A percentile compares a stretch with the other conserved stretches of the same genome.
phyloP scores from a whole-genome alignment of 1,140 invertebrate genomes.

The Mizuhopecten yessoensis region DNA sequence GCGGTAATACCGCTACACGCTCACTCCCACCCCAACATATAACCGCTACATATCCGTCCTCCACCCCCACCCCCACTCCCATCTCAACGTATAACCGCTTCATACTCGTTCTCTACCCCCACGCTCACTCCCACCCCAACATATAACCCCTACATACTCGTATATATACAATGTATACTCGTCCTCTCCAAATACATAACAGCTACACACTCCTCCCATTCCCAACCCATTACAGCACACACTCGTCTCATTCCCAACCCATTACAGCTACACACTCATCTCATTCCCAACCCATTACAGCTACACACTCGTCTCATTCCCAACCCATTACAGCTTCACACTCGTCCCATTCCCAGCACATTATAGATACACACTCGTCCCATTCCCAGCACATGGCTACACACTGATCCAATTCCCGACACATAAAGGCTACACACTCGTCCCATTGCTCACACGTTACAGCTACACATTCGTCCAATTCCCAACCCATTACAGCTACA shows the following conservation, averaged over 20 bases:
- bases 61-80: not conserved
- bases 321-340: not conserved
- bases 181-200: not conserved
- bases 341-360: not conserved
- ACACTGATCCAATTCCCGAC: no score
- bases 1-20: not conserved
- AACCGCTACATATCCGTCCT: no score
- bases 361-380: no score
- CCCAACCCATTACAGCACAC: not conserved
- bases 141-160: no score
- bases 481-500: not conserved
- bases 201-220: not conserved
- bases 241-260: not conserved
- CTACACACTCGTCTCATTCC: no score
- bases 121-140: not conserved
- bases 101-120: not conserved
- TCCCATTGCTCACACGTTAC: not conserved
- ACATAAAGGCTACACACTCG: not conserved
- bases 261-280: not conserved
- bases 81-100: not conserved
- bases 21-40: not conserved
- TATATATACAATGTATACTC: no score
- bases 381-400: no score
- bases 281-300: no score
- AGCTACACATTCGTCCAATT: not conserved